Evolutionary conservation across 2,113 vertebrate genomes (phyloP).

Genomic region (Pao palembangensis): DNA sequence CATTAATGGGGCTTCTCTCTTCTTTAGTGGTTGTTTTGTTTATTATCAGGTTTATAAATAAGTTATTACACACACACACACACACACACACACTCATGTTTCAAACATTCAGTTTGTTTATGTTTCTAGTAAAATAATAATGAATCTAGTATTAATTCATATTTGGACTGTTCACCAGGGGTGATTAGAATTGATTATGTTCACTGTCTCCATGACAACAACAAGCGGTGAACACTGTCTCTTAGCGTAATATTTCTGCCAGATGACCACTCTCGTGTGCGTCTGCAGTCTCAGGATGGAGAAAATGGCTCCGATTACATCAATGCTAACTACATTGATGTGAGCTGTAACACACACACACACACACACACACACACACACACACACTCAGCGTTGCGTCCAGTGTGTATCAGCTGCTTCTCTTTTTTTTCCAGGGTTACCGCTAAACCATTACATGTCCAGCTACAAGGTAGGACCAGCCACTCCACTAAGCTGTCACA

Average conservation of each 20-base stretch:
- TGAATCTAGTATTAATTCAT: slow-evolving; percentile 31
- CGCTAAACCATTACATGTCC: slow-evolving; percentile 65
- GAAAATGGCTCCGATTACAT: slow-evolving; percentile 93
- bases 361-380: slow-evolving; percentile 8
- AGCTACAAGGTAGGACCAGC: slow-evolving; percentile 66
- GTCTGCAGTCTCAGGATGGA: slow-evolving; percentile 88
- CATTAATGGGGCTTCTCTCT: neutral
- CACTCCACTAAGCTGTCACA: no score
- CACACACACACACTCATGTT: neutral
- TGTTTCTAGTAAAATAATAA: slow-evolving; percentile 12
- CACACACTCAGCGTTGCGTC: neutral
- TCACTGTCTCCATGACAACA: slow-evolving; percentile 16
- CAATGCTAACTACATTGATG: slow-evolving; percentile 96
- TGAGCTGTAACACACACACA: slow-evolving; percentile 69
- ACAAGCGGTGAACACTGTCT: slow-evolving; percentile 12
- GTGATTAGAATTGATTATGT: slow-evolving; percentile 36
- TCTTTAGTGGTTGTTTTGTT: neutral
- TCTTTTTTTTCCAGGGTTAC: slow-evolving; percentile 51
- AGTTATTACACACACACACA: slow-evolving; percentile 1
- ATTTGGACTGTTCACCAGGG: slow-evolving; percentile 17
- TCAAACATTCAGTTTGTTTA: neutral
- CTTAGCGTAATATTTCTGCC: slow-evolving; percentile 17
- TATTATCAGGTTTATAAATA: neutral
- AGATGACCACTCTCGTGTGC: slow-evolving; percentile 96
- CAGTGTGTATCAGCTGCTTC: neutral